Percentiles rank a stretch among this genome's conserved stretches.
phyloP scores from a whole-genome alignment of 1,140 invertebrate species.

The Drosophila tristis region DNA sequence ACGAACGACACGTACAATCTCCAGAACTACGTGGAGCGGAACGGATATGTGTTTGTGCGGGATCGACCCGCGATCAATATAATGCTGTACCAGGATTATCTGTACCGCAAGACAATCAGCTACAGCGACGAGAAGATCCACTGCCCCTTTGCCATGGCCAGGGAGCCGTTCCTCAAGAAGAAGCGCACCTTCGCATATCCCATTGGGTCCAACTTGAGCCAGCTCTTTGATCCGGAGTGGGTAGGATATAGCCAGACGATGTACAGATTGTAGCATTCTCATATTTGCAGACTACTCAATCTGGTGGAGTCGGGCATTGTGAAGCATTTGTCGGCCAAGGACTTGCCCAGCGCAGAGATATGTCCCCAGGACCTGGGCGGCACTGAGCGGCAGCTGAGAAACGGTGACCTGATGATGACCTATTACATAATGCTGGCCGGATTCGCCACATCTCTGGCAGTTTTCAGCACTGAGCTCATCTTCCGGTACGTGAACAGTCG shows the following conservation, averaged over 20 bases:
- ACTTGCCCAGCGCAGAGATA: slow-evolving; percentile 89
- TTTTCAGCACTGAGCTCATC: slow-evolving; percentile 88
- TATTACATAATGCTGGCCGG: slow-evolving; percentile 88
- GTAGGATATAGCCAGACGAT: slow-evolving; percentile 44
- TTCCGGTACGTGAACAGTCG: slow-evolving; percentile 78
- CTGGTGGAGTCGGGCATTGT: slow-evolving; percentile 90
- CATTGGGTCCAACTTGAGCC: slow-evolving; percentile 86
- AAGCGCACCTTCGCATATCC: slow-evolving; percentile 89
- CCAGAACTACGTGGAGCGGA: slow-evolving; percentile 83
- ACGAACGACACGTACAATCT: slow-evolving; percentile 84
- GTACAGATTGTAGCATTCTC: not conserved
- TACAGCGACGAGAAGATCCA: slow-evolving; percentile 86
- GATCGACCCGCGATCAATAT: slow-evolving; percentile 88
- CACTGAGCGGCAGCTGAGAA: slow-evolving; percentile 90
- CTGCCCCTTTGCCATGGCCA: slow-evolving; percentile 90
- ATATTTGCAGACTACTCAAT: slow-evolving; percentile 86
- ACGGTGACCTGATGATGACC: slow-evolving; percentile 87
- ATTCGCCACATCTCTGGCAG: slow-evolving; percentile 86
- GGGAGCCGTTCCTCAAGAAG: slow-evolving; percentile 87
- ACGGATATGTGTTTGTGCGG: slow-evolving; percentile 87
- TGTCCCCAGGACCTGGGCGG: slow-evolving; percentile 91
- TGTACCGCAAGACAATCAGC: slow-evolving; percentile 86
- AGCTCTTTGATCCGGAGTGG: slow-evolving; percentile 89
- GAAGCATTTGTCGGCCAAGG: slow-evolving; percentile 86
- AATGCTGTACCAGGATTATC: slow-evolving; percentile 89